Evolutionary conservation across 1,140 invertebrate species (phyloP), one percentile per base, ranked within the genome.

Genomic region (Lepidurus couesii): DNA sequence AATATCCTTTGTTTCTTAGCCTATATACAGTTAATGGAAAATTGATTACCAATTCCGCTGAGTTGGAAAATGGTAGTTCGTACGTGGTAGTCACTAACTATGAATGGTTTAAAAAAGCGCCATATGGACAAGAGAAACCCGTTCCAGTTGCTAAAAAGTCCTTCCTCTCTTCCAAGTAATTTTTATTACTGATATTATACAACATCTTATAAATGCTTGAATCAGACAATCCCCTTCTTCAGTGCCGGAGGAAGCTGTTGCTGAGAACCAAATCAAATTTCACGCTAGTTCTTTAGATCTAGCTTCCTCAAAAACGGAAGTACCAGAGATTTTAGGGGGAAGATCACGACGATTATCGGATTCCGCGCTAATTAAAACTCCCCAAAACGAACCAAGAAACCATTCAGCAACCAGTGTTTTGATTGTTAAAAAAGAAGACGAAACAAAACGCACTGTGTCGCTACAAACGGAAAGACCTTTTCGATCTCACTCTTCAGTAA

Each of bases 51-150:
- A 13, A 65, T 16, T 65, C 53, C 21, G 16, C 53, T 13, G 53
- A 65, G 21, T 21, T 65, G 53, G 53, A 65, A 65, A 65, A 21
- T 21, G n/a, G 13, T 65, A n/a, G 5, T 16, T 65, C 53, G 7
- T 65, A 65, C n/a, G 53, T 65, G 16, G 53, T 21, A 13, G 53
- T 65, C 16, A 13, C 53, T 65, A 65, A 65, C 21, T 65, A 65
- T 21, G 53, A 65, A 65, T 65, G 53, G 53, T 65, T 65, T 16
- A 65, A 65, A 7, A 65, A 65, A 65, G 53, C 53, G 16, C n/a
- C 53, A 21, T 65, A 65, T 65, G 53, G 53, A 21, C 53, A 65
- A 65, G 53, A 21, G 21, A 65, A 65, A 65, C 53, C 53, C 21
- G 13, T 16, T 9, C 53, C 53, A 65, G 13, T 65, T 65, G 0